Conservation (phyloP, 2,888 invertebrate genomes). For the Perizoma affinitatum region DNA sequence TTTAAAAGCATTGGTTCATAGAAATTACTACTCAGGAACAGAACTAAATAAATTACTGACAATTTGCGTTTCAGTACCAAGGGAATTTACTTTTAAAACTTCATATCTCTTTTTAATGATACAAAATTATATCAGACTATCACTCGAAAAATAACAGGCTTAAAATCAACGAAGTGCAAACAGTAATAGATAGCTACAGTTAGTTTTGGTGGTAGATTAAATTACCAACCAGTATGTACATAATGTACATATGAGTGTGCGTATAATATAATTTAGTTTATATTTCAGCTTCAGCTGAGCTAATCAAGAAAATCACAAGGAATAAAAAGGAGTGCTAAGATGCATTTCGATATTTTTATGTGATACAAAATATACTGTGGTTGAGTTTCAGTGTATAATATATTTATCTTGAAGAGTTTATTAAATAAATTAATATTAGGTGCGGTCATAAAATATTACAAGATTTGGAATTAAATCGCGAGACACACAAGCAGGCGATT, state of each 20-base stretch:
- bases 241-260: constrained; percentile 43
- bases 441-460: constrained; percentile 12
- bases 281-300: constrained; percentile 54
- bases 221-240: constrained; percentile 55
- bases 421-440: constrained; percentile 19
- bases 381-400: too few species aligned
- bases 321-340: too few species aligned
- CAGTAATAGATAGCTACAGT: constrained; percentile 58
- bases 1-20: constrained; percentile 7
- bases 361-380: too few species aligned
- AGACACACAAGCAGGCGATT: not conserved
- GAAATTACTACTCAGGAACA: not conserved
- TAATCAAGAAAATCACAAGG: not conserved
- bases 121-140: constrained; percentile 34
- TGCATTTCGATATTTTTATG: too few species aligned
- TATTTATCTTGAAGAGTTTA: constrained; percentile 5
- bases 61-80: constrained; percentile 15
- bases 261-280: constrained; percentile 55
- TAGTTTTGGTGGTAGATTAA: constrained; percentile 63
- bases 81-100: constrained; percentile 15
- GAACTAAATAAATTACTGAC: constrained; percentile 17
- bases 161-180: constrained; percentile 72
- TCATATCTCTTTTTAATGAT: constrained; percentile 34
- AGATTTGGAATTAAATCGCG: not conserved
- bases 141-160: constrained; percentile 52